A percentile compares a stretch with the other conserved stretches of the same genome.
Evolutionary conservation across 2,888 invertebrate genomes (phyloP).

Genomic region (Dorcus parallelipipedus): DNA sequence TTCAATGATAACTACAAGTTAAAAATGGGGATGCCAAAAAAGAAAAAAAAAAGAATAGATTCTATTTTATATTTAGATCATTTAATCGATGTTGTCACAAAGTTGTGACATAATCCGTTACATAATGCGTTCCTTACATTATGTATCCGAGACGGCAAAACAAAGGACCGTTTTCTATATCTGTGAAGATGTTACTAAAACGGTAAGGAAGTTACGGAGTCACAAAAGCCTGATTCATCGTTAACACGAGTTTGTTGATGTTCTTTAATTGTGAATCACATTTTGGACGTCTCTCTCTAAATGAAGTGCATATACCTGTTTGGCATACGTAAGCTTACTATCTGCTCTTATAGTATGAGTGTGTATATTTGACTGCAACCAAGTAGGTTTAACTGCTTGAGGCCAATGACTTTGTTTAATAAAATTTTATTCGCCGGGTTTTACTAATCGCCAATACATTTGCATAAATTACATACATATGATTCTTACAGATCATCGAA

Average conservation of each 20-base stretch:
- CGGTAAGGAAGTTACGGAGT: background rate
- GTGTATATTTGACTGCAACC: background rate
- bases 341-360: conserved; percentile 19
- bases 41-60: too few species aligned
- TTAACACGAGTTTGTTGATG: background rate
- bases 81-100: too few species aligned
- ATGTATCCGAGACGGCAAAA: too few species aligned
- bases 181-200: background rate
- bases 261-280: conserved; percentile 6
- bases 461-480: background rate
- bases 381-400: conserved; percentile 20
- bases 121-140: too few species aligned
- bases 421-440: background rate
- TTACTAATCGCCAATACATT: background rate
- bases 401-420: conserved; percentile 17
- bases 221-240: conserved; percentile 4
- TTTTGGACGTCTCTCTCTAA: conserved; percentile 21
- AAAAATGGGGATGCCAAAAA: too few species aligned
- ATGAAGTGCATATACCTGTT: conserved; percentile 25
- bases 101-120: too few species aligned
- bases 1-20: too few species aligned
- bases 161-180: too few species aligned
- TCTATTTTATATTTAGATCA: too few species aligned
- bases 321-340: conserved; percentile 24
- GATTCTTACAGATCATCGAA: background rate